phyloP scores from a whole-genome alignment of 2,888 invertebrate genomes.

The Drosophila pseudotakahashii region DNA sequence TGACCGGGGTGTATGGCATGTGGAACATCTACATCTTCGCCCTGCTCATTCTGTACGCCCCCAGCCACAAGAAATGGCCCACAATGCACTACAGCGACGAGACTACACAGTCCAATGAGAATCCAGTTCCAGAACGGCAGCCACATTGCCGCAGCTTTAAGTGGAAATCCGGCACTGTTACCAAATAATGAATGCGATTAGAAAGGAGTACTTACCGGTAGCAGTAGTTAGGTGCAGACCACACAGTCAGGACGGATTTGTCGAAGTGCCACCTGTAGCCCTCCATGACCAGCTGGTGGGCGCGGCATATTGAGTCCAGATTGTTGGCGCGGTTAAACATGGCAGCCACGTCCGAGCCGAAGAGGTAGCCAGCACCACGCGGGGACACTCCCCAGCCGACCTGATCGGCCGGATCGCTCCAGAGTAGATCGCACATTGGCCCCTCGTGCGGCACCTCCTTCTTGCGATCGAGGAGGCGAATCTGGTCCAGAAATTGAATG shows the following conservation, averaged over 20 bases:
- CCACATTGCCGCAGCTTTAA: slow-evolving; percentile 98
- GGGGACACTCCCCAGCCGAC: slow-evolving; percentile 98
- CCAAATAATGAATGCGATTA: slow-evolving; percentile 16
- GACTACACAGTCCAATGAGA: slow-evolving; percentile 84
- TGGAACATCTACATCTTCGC: slow-evolving; percentile 99
- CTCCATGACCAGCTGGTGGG: slow-evolving; percentile 99
- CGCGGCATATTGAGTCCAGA: slow-evolving; percentile 99
- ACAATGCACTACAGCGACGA: slow-evolving; percentile 85
- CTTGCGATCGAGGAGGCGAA: slow-evolving; percentile 97
- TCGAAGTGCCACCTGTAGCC: slow-evolving; percentile 99
- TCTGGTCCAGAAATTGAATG: background rate
- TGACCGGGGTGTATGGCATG: slow-evolving; percentile 99
- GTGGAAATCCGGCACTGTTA: background rate
- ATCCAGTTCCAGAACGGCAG: slow-evolving; percentile 98
- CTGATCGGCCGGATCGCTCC: slow-evolving; percentile 99
- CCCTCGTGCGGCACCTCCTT: slow-evolving; percentile 99
- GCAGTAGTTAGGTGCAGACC: slow-evolving; percentile 99
- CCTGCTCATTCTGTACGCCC: slow-evolving; percentile 97
- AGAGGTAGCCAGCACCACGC: slow-evolving; percentile 98
- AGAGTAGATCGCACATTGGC: slow-evolving; percentile 99
- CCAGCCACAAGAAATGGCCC: slow-evolving; percentile 97
- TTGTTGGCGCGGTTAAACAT: slow-evolving; percentile 99
- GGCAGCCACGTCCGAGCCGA: slow-evolving; percentile 98
- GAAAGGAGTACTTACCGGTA: background rate
- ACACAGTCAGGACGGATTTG: slow-evolving; percentile 99